Percentiles rank a stretch among this genome's conserved stretches.
Evolutionary conservation across 2,888 invertebrate genomes (phyloP).

Genomic region (Eupeodes latifasciatus): DNA sequence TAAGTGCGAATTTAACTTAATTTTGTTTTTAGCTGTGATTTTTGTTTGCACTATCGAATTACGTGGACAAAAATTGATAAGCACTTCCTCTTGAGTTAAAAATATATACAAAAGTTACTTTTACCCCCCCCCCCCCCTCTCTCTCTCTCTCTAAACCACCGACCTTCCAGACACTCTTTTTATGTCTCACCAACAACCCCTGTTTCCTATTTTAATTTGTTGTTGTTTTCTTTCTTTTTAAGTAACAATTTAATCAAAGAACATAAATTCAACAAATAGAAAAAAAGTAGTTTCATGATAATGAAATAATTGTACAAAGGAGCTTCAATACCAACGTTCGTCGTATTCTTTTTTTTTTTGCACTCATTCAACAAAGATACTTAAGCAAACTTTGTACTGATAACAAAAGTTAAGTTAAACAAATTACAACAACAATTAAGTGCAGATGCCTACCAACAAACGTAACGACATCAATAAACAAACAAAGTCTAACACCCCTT

Average conservation of each 20-base stretch:
- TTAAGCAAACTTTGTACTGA: slow-evolving; percentile 39
- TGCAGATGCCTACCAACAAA: slow-evolving; percentile 68
- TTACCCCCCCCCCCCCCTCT: too few relatives aligned
- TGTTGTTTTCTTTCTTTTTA: neutral
- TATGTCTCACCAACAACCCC: neutral
- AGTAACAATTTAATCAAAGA: slow-evolving; percentile 27
- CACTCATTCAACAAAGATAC: slow-evolving; percentile 15
- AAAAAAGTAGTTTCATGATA: slow-evolving; percentile 55
- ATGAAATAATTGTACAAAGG: slow-evolving; percentile 64
- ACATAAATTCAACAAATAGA: neutral
- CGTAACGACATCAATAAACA: slow-evolving; percentile 55
- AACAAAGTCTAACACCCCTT: slow-evolving; percentile 60
- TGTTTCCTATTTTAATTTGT: neutral
- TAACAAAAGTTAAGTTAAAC: slow-evolving; percentile 56
- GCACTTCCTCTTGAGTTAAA: slow-evolving; percentile 15
- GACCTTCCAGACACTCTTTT: neutral
- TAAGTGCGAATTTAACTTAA: too few relatives aligned
- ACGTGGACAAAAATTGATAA: slow-evolving; percentile 19
- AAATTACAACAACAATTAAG: slow-evolving; percentile 69
- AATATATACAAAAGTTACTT: neutral
- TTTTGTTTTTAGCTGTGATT: neutral
- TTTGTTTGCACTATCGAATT: neutral
- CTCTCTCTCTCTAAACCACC: neutral
- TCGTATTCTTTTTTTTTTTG: slow-evolving; percentile 13
- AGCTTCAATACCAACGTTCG: slow-evolving; percentile 30